Percentiles rank a stretch among this genome's conserved stretches.
Conservation (phyloP, 2,113 vertebrate genomes). For the Coptodon rendalli region DNA sequence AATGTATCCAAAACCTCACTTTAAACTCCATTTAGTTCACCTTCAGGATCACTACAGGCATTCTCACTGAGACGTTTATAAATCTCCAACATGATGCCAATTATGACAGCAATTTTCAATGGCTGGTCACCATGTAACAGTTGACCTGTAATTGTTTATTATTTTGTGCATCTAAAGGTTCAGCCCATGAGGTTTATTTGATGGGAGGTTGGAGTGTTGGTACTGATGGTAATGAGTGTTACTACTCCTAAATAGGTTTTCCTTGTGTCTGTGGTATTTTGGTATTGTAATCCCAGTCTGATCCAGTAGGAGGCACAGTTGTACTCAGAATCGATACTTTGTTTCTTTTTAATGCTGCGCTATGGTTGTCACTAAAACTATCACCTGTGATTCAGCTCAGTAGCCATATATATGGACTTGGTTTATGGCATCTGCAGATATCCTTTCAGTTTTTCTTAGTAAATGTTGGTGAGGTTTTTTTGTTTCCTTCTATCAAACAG, state of each 20-base stretch:
- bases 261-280: neutral
- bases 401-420: neutral
- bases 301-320: slow-evolving; percentile 26
- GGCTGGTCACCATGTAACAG: neutral
- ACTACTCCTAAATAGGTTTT: neutral
- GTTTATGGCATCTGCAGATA: neutral
- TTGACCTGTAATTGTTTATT: neutral
- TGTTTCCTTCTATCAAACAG: neutral
- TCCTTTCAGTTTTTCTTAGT: neutral
- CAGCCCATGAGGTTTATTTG: neutral
- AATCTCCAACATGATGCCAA: neutral
- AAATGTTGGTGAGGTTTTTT: rapidly evolving
- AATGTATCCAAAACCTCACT: neutral
- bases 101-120: neutral
- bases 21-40: neutral
- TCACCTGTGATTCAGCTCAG: neutral
- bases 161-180: neutral
- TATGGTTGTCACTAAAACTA: neutral
- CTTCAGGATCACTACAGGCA: neutral
- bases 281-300: neutral
- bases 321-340: neutral
- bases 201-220: neutral
- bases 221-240: neutral
- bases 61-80: neutral
- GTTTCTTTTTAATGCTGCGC: neutral